These are phyloP conservation scores for Drosophila asahinai DNA, from an alignment of 1,140 invertebrate species.

Conservation along the genomic window DNA sequence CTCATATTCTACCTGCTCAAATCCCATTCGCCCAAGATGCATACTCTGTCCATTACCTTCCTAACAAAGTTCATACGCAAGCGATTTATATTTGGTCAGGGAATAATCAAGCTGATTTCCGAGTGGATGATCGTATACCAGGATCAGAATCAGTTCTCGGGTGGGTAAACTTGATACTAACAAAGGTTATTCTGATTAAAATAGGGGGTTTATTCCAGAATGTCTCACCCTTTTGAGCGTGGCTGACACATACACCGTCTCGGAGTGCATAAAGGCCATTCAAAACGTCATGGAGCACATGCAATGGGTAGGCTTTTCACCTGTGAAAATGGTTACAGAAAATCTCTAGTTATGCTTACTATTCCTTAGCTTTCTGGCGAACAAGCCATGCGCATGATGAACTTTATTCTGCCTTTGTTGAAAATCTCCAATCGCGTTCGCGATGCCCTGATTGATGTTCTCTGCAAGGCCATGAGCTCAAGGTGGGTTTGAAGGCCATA, in stretches of 20 bases:
- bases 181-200: neutral
- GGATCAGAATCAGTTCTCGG: slow-evolving; percentile 76
- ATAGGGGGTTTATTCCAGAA: slow-evolving; percentile 40
- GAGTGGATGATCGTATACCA: slow-evolving; percentile 83
- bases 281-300: slow-evolving; percentile 80
- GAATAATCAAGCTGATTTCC: slow-evolving; percentile 70
- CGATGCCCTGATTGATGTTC: slow-evolving; percentile 77
- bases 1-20: slow-evolving; percentile 75
- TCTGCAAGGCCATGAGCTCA: slow-evolving; percentile 75
- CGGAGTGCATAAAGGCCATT: slow-evolving; percentile 73
- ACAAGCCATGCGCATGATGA: slow-evolving; percentile 84
- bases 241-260: slow-evolving; percentile 81
- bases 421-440: slow-evolving; percentile 75
- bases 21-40: slow-evolving; percentile 59
- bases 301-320: slow-evolving; percentile 62
- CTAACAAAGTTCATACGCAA: slow-evolving; percentile 75
- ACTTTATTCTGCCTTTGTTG: slow-evolving; percentile 76
- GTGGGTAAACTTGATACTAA: slow-evolving; percentile 19
- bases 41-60: slow-evolving; percentile 72
- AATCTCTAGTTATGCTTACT: neutral
- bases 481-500: slow-evolving; percentile 36
- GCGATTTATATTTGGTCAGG: slow-evolving; percentile 78
- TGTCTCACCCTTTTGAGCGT: slow-evolving; percentile 77
- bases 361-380: slow-evolving; percentile 70
- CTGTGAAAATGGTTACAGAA: neutral